Conservation (phyloP, 2,797 vertebrate species). For the Octomys mimax region DNA sequence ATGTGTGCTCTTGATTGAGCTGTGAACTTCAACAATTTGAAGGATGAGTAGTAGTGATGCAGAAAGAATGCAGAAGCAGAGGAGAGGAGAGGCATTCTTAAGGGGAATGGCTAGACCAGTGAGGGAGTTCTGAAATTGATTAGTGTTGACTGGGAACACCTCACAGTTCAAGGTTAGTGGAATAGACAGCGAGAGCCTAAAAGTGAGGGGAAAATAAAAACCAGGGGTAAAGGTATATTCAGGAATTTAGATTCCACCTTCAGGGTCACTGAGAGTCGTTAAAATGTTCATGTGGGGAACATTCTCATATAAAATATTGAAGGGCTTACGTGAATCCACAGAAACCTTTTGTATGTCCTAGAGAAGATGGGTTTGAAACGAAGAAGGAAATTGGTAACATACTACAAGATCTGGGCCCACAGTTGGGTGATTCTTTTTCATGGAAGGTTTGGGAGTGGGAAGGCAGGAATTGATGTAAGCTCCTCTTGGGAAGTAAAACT, state of each 20-base stretch:
- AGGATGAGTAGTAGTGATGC: neutral
- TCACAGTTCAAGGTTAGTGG: neutral
- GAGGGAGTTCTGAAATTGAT: neutral
- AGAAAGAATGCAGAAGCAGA: neutral
- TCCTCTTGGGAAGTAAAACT: conserved; percentile 15
- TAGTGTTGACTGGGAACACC: neutral
- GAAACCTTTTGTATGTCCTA: neutral
- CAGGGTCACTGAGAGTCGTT: neutral
- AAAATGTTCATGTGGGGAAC: neutral
- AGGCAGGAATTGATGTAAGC: neutral
- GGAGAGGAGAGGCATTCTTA: neutral
- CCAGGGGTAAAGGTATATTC: neutral
- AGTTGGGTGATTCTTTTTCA: neutral
- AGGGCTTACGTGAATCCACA: neutral
- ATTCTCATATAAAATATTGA: neutral
- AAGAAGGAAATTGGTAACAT: neutral
- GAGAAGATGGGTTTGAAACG: neutral
- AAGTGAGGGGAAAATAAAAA: neutral
- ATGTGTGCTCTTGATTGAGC: neutral
- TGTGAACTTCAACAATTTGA: neutral
- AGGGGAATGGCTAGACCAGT: neutral
- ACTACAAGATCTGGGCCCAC: neutral
- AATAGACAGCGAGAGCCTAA: neutral
- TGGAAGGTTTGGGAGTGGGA: neutral
- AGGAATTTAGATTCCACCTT: neutral